Base-by-base conservation (phyloP, 2,113 vertebrate genomes). In the Philantomba maxwellii region DNA sequence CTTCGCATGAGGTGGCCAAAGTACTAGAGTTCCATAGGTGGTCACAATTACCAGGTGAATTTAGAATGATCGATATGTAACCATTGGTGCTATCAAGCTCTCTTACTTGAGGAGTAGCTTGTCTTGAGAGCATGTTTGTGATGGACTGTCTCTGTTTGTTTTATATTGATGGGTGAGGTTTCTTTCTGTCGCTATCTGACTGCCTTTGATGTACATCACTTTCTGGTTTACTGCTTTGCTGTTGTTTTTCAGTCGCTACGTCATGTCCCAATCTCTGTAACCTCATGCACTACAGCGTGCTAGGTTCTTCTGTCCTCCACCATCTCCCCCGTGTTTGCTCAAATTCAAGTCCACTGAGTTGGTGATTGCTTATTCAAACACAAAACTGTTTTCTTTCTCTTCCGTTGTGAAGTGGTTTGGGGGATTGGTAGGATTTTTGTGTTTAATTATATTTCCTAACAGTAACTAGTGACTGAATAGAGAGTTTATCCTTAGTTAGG, bases 181-280 rank as follows among this genome's bases (percentile, higher is more conserved):
- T 77, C 26, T 70, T 55, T 57, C 5, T 89, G 0, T n/a, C 25
- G 73, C 89, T 85, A 77, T 3, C 4, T 5, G 7, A 73, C 51
- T 66, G 17, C n/a, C 13, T 30, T 10, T 17, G 15, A 49, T 62
- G 3, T 28, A 51, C 10, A 84, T 39, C 77, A 33, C 15, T 30
- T 62, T 86, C 36, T 64, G 6, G 1, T 36, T 75, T 66, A 81
- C 36, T 70, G 64, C 64, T 70, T 70, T 70, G n/a, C 36, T 70
- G 64, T 70, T 23, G n/a, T 6, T 39, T 12, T 6, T 39, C 66
- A 39, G 11, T 73, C n/a, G 2, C 36, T 6, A 39, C 1, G 0
- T 73, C 36, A 25, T 25, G 66, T 39, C 66, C 19, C n/a, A 73
- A 6, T 25, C 36, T 39, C 6, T 73, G 66, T 73, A 73, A 25